Evolutionary conservation across 2,113 vertebrate genomes (phyloP).

Genomic region (Heliornis fulica): DNA sequence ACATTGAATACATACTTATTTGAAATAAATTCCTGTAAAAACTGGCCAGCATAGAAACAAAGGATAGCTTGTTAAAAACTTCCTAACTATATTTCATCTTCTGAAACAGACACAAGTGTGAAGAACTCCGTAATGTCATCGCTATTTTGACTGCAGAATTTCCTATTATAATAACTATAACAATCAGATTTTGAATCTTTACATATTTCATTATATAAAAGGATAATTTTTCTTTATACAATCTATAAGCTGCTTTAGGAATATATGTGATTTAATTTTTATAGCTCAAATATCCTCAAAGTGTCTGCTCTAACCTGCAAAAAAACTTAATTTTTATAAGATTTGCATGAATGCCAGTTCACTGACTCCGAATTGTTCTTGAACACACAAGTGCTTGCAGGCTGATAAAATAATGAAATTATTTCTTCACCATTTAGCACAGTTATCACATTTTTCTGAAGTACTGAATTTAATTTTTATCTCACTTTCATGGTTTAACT

Average conservation of each 20-base stretch:
- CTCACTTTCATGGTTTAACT: neutral
- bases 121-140: neutral
- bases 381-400: fast-evolving
- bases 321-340: neutral
- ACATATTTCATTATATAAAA: neutral
- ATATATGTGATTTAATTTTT: neutral
- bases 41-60: neutral
- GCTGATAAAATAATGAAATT: neutral
- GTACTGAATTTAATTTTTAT: neutral
- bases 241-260: neutral
- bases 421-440: neutral
- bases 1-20: neutral
- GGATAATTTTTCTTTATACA: neutral
- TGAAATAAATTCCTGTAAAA: neutral
- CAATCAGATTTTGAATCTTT: neutral
- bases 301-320: neutral
- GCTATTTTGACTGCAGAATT: neutral
- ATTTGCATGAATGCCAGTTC: neutral
- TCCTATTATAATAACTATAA: neutral
- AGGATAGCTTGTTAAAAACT: neutral
- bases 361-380: neutral
- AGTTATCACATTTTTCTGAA: neutral
- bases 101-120: neutral
- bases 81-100: neutral
- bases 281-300: neutral